Conservation (phyloP, 2,113 vertebrate genomes). For the Ciconia maguari region DNA sequence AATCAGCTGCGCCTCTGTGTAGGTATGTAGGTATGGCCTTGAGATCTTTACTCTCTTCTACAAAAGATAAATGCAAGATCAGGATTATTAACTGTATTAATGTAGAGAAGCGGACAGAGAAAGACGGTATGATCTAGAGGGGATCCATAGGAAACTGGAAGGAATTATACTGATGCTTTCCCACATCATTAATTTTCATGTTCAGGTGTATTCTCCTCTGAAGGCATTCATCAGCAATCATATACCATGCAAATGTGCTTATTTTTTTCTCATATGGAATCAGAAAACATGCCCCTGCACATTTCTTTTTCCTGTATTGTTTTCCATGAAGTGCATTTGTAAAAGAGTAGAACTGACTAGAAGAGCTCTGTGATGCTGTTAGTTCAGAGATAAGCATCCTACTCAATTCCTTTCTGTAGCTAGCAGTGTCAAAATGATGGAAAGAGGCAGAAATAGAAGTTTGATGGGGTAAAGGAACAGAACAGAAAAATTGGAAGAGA, state of each 20-base stretch:
- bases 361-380: background rate
- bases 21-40: background rate
- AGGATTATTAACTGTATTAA: conserved; percentile 39
- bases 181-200: background rate
- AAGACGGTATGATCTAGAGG: background rate
- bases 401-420: background rate
- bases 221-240: background rate
- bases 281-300: background rate
- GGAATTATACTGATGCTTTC: background rate
- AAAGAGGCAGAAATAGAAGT: conserved; percentile 12
- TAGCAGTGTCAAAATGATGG: background rate
- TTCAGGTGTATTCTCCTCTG: background rate
- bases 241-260: background rate
- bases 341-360: background rate
- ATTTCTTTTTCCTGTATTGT: background rate
- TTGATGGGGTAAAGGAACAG: background rate
- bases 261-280: background rate
- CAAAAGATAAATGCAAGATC: conserved; percentile 16
- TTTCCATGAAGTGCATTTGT: background rate
- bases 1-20: background rate
- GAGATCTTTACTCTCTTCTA: background rate
- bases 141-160: background rate
- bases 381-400: conserved; percentile 15
- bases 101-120: background rate
- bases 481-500: background rate